Conservation (phyloP, 2,888 invertebrate genomes). For the Eristalinus aeneus region DNA sequence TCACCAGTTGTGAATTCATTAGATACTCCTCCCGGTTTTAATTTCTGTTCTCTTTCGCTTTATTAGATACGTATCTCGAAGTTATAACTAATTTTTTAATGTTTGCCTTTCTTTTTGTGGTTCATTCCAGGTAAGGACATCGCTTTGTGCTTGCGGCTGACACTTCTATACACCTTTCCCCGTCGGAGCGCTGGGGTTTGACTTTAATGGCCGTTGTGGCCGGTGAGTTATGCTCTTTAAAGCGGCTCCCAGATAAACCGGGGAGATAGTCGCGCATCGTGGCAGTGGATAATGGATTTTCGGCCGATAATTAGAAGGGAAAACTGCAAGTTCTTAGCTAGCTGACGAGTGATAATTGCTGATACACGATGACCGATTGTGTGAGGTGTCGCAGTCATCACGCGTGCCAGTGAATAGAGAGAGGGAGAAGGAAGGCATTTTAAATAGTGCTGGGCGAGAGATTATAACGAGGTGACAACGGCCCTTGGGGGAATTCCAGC, state of each 20-base stretch:
- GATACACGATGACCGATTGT: neutral
- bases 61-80: conserved; percentile 52
- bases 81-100: conserved; percentile 62
- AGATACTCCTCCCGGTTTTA: conserved; percentile 21
- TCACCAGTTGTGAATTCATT: conserved; percentile 3
- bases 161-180: conserved; percentile 21
- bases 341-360: conserved; percentile 40
- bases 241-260: conserved; percentile 36
- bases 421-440: no score
- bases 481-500: conserved; percentile 46
- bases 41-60: conserved; percentile 18
- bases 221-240: conserved; percentile 59
- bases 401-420: neutral
- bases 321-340: neutral
- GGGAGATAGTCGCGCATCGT: neutral
- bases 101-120: conserved; percentile 18
- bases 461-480: neutral
- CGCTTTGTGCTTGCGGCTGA: neutral
- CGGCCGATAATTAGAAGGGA: conserved; percentile 18
- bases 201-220: conserved; percentile 42
- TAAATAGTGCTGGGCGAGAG: neutral
- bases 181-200: conserved; percentile 22
- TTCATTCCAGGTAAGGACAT: conserved; percentile 65
- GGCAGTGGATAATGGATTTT: conserved; percentile 38
- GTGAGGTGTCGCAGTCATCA: conserved; percentile 19